Percentiles rank a stretch among this genome's conserved stretches.
Conservation (phyloP, 2,888 invertebrate species). For the Nudaria mundana region DNA sequence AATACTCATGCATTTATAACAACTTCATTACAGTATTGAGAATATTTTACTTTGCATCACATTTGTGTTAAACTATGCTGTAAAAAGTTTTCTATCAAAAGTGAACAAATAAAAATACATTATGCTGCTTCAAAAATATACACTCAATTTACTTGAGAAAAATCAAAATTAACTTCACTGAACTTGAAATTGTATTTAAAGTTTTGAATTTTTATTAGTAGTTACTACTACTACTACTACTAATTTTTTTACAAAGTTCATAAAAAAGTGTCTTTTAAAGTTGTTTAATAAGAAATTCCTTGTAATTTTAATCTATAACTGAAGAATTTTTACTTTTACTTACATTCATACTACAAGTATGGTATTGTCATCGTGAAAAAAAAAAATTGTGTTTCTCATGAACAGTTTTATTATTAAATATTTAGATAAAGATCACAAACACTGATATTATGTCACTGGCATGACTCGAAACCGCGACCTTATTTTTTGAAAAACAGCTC, state of each 20-base stretch:
- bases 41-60: constrained; percentile 11
- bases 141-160: constrained; percentile 21
- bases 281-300: constrained; percentile 14
- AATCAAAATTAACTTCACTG: constrained; percentile 24
- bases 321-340: no score
- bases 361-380: no score
- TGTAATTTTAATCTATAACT: constrained; percentile 17
- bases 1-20: no score
- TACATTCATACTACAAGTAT: no score
- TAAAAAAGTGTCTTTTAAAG: constrained; percentile 15
- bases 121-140: constrained; percentile 16
- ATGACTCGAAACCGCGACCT: no score
- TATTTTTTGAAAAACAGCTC: no score
- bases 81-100: constrained; percentile 10
- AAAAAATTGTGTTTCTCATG: no score
- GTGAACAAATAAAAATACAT: constrained; percentile 12
- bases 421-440: no score
- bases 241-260: constrained; percentile 10
- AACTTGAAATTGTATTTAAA: constrained; percentile 19
- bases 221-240: no score
- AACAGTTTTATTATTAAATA: no score
- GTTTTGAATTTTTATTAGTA: constrained; percentile 20
- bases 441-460: no score
- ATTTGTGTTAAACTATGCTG: constrained; percentile 13
- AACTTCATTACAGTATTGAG: no score